Evolutionary conservation across 2,797 vertebrate genomes (phyloP).

Genomic region (Loris lydekkerianus): DNA sequence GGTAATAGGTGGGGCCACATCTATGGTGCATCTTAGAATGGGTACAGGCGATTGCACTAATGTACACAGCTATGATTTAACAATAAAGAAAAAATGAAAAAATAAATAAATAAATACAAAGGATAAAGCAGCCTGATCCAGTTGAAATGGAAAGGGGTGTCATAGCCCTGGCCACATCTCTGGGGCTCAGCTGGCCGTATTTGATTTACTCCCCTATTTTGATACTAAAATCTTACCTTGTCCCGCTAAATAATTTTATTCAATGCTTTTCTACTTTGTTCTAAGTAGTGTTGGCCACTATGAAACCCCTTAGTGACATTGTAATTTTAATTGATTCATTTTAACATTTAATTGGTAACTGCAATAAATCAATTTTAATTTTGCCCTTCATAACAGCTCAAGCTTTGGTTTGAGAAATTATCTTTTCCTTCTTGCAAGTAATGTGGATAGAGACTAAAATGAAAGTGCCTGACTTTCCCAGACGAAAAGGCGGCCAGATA

Average conservation of each 20-base stretch:
- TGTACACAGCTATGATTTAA: too few species aligned
- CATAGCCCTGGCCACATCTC: fast-evolving
- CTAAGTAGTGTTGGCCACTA: not conserved
- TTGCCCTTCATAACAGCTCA: not conserved
- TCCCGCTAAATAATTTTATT: not conserved
- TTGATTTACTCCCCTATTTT: not conserved
- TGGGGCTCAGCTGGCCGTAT: not conserved
- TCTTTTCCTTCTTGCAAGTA: not conserved
- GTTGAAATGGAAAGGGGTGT: not conserved
- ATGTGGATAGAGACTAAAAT: not conserved
- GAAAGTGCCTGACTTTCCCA: not conserved
- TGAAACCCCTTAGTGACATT: not conserved
- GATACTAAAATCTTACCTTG: not conserved
- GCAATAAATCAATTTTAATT: slow-evolving; percentile 4
- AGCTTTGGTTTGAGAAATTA: not conserved
- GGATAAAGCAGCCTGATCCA: not conserved
- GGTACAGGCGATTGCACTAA: too few species aligned
- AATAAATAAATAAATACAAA: not conserved
- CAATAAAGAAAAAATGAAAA: too few species aligned
- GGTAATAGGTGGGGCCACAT: too few species aligned
- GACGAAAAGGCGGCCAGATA: not conserved
- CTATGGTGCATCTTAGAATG: too few species aligned
- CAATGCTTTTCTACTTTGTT: not conserved
- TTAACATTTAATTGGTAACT: slow-evolving; percentile 17
- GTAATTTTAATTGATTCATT: slow-evolving; percentile 37